Evolutionary conservation across 2,888 invertebrate genomes (phyloP).

Genomic region (Ophioninae sp.): DNA sequence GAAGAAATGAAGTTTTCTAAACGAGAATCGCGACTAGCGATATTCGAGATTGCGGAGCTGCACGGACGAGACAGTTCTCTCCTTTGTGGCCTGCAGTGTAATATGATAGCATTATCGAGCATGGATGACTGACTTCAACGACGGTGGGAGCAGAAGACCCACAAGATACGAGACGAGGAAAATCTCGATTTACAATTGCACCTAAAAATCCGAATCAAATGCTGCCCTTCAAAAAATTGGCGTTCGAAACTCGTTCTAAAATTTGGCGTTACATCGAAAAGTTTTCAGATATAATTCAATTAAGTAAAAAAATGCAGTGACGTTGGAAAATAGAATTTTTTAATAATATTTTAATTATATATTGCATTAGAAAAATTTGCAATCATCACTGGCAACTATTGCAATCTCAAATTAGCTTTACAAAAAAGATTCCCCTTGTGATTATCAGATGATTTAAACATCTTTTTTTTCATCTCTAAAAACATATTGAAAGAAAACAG

Average conservation of each 20-base stretch:
- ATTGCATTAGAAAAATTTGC: too few relatives aligned
- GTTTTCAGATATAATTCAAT: neutral
- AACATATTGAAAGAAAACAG: too few relatives aligned
- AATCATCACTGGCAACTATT: too few relatives aligned
- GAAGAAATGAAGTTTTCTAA: slow-evolving; percentile 26
- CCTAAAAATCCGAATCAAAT: neutral
- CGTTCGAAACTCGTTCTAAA: neutral
- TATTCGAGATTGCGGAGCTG: slow-evolving; percentile 41
- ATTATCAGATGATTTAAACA: too few relatives aligned
- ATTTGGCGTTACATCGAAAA: neutral
- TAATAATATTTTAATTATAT: too few relatives aligned
- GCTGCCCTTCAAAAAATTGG: neutral
- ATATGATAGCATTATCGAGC: slow-evolving; percentile 72
- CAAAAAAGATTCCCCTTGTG: too few relatives aligned
- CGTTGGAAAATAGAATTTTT: too few relatives aligned
- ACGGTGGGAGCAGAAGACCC: slow-evolving; percentile 73
- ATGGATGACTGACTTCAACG: slow-evolving; percentile 60
- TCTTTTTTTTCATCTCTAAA: neutral
- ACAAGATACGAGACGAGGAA: slow-evolving; percentile 64
- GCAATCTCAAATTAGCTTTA: too few relatives aligned
- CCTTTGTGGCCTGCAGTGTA: slow-evolving; percentile 65
- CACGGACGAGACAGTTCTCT: slow-evolving; percentile 72
- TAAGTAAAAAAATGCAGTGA: too few relatives aligned
- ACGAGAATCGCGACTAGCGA: slow-evolving; percentile 25
- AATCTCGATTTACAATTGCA: slow-evolving; percentile 38